Evolutionary conservation across 1,140 invertebrate species (phyloP), one percentile per base, ranked within the genome.

Genomic region (Whitmania pigra): DNA sequence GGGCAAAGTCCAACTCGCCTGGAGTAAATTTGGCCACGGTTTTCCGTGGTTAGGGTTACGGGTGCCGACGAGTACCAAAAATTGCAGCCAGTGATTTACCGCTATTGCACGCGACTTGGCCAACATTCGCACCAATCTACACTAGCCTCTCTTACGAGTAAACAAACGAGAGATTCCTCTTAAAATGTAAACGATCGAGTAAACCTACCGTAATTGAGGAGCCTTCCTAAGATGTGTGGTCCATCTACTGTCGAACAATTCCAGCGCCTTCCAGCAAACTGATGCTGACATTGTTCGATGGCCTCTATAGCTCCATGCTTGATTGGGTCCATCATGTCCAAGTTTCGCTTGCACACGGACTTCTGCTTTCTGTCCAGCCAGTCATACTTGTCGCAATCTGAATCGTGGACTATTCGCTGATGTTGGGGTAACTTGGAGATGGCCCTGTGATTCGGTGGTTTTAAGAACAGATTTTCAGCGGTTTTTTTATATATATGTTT

Each of bases 231-330:
- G 25, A 40, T 43, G 29, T 70, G n/a, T 0, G n/a, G 20, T 18
- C 53, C 36, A 4, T 67, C 27, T 27, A 25, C 20, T 13, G 78
- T 79, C 6, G 80, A 78, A 75, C 82, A 83, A 71, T 83, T 83
- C 82, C 82, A 83, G 25, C 78, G 78, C 49, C 81, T 75, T 69
- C 79, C 78, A 69, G 76, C 70, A 71, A 83, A 82, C 73, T 83
- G 81, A 72, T 76, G 75, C 74, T 81, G 77, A 73, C 82, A 83
- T 74, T 83, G 80, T 18, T 79, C 76, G 11, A 83, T 79, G 4
- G 82, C 80, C 71, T 67, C 43, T 9, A 43, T 49, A 5, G 71
- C 73, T 11, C 73, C 73, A 5, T 53, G 25, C 54, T 66, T 67
- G 25, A 74, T 69, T 1, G 69, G n/a, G 20, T 25, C 22, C 40